Evolutionary conservation across 2,113 vertebrate species (phyloP), one percentile per base, ranked within the genome.

Genomic region (Carassius gibelio): DNA sequence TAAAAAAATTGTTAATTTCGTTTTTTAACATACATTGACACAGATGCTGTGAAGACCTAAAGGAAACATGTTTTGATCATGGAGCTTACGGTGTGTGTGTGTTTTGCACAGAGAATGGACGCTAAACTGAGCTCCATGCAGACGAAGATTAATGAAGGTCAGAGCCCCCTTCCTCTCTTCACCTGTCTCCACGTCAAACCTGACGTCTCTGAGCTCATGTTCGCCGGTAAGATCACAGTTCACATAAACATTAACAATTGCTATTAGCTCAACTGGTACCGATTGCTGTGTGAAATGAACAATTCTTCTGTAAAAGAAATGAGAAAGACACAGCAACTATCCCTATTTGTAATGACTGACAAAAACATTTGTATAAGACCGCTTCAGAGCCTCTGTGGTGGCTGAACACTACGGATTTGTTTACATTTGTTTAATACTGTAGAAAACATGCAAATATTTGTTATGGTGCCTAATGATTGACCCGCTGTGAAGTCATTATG

Each of bases 131-230:
- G 96, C 86, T 88, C 94, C 45, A 91, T 99, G 94, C 96, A 97
- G 61, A 95, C 96, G 80, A 99, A 98, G 90, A 87, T 96, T 83
- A 89, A 82, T 64, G 92, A 95, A 4, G 96, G 95, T 0, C 96
- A 96, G 62, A 94, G 96, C 86, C 96, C 98, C 26, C 90, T 99
- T 85, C 98, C 98, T 5, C 96, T 99, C 57, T 99, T 99, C 86
- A 99, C 98, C 0, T 99, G 98, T 86, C 95, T 99, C 19, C 98
- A 99, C 0, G 98, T 99, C 89, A 99, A 99, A 85, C 98, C 98
- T 0, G 97, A 99, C 75, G 98, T 99, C 64, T 99, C 98, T 0
- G 98, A 99, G 91, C 96, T 99, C 77, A 99, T 99, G 97, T 99
- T 99, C 94, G 98, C 98, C 92, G 98, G 98, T 99, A 93, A 69